Evolutionary conservation across 2,113 vertebrate species (phyloP).

Genomic region (Pseudolaguvia tuberculata): DNA sequence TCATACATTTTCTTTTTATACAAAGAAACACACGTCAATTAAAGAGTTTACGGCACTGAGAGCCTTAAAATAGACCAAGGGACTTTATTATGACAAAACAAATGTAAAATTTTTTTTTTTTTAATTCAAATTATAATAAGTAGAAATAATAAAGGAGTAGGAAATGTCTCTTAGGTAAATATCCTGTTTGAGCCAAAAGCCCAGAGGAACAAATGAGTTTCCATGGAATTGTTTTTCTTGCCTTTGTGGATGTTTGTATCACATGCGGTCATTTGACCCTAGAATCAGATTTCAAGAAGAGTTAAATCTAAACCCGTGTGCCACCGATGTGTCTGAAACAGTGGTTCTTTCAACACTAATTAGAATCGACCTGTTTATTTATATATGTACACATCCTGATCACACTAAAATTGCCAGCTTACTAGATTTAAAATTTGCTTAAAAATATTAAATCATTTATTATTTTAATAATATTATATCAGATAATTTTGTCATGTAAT

Average conservation of each 20-base stretch:
- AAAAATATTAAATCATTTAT: no score
- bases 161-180: background rate
- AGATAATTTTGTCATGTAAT: background rate
- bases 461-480: no score
- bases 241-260: background rate
- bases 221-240: conserved; percentile 2
- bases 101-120: no score
- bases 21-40: no score
- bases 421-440: background rate
- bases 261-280: background rate
- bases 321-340: background rate
- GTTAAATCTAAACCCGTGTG: background rate
- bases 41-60: no score
- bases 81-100: no score
- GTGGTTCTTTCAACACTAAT: background rate
- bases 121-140: no score
- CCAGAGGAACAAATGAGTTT: background rate
- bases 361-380: background rate
- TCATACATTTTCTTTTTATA: no score
- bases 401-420: background rate
- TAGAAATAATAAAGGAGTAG: background rate
- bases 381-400: background rate
- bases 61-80: no score
- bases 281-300: background rate
- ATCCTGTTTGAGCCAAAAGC: background rate